Evolutionary conservation across 1,140 invertebrate species (phyloP), one percentile per base, ranked within the genome.

Genomic region (Macrocentrus cingulum): DNA sequence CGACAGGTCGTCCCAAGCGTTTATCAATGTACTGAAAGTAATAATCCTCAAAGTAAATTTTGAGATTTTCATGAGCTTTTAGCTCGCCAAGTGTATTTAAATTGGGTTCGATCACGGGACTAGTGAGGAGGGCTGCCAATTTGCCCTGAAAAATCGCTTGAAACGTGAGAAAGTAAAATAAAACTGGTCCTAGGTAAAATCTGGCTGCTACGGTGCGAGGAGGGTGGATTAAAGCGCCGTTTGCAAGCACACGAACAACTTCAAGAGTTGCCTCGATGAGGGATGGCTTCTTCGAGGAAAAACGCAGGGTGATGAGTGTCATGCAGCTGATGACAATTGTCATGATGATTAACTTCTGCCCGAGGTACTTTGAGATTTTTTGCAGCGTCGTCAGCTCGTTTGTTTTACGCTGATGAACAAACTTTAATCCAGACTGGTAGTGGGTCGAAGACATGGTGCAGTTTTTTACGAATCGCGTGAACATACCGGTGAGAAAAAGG

Each of bases 141-240:
- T 23, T 11, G 8, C 44, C 44, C 25, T 46, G 44, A 11, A 46
- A 23, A 7, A 23, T 25, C 6, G 44, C 22, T 46, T 46, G 44
- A 23, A 46, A 25, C 2, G 22, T 11, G 8, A 46, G 44, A 46
- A 20, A 46, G 25, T 18, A 46, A 23, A 46, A 46, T 13, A 46
- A 23, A 22, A 46, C 44, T 9, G 44, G 44, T 7, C 44, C 44
- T 8, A 46, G 22, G 11, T 46, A 46, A 1, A 46, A 23, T 25
- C 44, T 46, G 2, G 13, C 44, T 9, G 44, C 11, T 18, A 46
- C 8, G n/a, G 20, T 4, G n/a, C 18, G 16, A 9, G 19, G 44
- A n/a, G 42, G 42, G 6, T 16, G 3, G 1, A 44, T 16, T 3
- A 46, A 5, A 13, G 13, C 44, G 6, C 44, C 44, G 13, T 46